Percentiles rank a stretch among this genome's conserved stretches.
These are phyloP conservation scores for Laticauda laticaudata DNA, from an alignment of 2,113 vertebrate species.

Conservation along the genomic window DNA sequence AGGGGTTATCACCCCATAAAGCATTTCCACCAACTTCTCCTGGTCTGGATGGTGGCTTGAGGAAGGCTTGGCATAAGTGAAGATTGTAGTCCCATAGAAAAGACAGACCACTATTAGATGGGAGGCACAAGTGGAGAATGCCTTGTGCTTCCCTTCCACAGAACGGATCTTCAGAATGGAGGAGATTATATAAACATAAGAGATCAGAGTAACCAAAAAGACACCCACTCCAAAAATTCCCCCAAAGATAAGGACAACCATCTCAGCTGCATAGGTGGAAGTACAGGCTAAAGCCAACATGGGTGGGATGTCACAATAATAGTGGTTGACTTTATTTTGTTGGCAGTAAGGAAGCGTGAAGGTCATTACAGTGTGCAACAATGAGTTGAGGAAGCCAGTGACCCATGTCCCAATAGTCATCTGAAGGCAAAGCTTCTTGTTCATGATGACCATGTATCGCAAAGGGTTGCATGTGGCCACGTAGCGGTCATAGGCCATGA, in stretches of 20 bases:
- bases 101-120: conserved; percentile 43
- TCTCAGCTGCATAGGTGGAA: conserved; percentile 15
- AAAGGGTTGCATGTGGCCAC: conserved; percentile 60
- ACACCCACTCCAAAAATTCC: conserved; percentile 28
- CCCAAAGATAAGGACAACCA: conserved; percentile 20
- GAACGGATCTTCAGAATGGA: conserved; percentile 40
- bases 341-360: no score
- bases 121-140: conserved; percentile 48
- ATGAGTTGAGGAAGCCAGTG: conserved; percentile 8
- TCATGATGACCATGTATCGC: conserved; percentile 47
- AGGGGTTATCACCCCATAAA: conserved; percentile 41
- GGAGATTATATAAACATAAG: conserved; percentile 23
- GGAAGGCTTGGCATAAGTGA: conserved; percentile 40
- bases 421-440: fast-evolving
- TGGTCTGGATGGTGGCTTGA: conserved; percentile 22
- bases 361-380: no score
- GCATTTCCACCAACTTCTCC: conserved; percentile 34
- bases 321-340: no score
- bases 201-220: conserved; percentile 30
- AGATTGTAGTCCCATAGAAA: conserved; percentile 42
- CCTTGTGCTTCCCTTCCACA: conserved; percentile 37
- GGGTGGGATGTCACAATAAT: conserved; percentile 48
- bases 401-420: conserved; percentile 8
- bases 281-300: conserved; percentile 6
- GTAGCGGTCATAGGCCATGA: conserved; percentile 51